These are phyloP conservation scores for Smittia aterrima DNA, from an alignment of 2,888 invertebrate genomes.

Conservation along the genomic window DNA sequence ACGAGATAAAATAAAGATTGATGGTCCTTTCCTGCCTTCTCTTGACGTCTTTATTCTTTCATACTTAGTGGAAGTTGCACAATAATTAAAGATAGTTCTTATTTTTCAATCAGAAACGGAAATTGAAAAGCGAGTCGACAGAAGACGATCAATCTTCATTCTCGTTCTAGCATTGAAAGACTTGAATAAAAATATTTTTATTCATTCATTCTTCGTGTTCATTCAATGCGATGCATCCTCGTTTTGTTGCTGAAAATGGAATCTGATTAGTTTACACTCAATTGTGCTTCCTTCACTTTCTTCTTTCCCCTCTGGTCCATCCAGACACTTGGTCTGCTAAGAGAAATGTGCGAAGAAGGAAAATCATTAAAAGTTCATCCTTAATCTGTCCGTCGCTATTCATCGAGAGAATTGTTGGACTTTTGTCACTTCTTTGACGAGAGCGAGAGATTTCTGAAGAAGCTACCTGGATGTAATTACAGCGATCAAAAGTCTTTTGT, in stretches of 20 bases:
- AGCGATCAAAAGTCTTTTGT: constrained; percentile 22
- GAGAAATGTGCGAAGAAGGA: constrained; percentile 16
- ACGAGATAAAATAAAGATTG: constrained; percentile 37
- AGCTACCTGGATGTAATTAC: constrained; percentile 29
- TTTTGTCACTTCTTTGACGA: constrained; percentile 21
- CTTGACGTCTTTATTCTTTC: constrained; percentile 19
- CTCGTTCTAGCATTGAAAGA: neutral
- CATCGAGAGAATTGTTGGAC: neutral
- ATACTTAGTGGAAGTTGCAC: too few relatives aligned
- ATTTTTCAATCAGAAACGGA: constrained; percentile 8
- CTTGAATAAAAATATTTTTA: constrained; percentile 16
- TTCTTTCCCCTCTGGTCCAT: constrained; percentile 9
- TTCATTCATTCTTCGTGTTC: neutral
- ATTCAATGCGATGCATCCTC: constrained; percentile 11
- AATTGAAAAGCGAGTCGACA: constrained; percentile 19
- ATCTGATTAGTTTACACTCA: constrained; percentile 22
- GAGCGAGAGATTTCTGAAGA: neutral
- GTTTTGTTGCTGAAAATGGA: neutral
- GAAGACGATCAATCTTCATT: constrained; percentile 29
- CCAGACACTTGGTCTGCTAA: constrained; percentile 2
- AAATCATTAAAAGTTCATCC: constrained; percentile 34
- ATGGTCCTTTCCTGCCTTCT: constrained; percentile 9
- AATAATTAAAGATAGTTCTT: constrained; percentile 35
- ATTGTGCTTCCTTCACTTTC: neutral
- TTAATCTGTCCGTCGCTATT: constrained; percentile 27